A percentile compares a stretch with the other conserved stretches of the same genome.
phyloP scores from a whole-genome alignment of 2,888 invertebrate genomes.

The Clusia tigrina region DNA sequence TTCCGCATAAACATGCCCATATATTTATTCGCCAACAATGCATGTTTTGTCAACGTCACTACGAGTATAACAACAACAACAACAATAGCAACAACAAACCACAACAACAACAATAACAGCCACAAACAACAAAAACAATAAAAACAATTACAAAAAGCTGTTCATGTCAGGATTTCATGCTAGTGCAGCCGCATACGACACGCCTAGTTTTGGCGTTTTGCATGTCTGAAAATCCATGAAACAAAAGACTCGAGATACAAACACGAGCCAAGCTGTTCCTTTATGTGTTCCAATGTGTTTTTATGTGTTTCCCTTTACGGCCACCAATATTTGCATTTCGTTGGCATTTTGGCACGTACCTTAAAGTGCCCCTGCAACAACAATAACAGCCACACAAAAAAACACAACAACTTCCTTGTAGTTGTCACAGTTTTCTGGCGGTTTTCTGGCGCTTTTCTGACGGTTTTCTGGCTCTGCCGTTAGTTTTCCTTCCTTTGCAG shows the following conservation, averaged over 20 bases:
- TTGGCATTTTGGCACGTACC: background rate
- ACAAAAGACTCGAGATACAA: conserved; percentile 4
- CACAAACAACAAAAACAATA: background rate
- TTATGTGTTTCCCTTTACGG: background rate
- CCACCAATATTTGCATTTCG: background rate
- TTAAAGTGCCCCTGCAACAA: too few relatives aligned
- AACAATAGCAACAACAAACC: background rate
- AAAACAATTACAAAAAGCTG: background rate
- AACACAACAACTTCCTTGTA: conserved; percentile 3
- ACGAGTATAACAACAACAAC: too few relatives aligned
- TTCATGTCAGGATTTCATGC: background rate
- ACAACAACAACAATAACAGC: background rate
- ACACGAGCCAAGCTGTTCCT: background rate
- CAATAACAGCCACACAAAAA: too few relatives aligned
- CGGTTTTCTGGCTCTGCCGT: background rate
- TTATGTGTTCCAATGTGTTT: background rate
- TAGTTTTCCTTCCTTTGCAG: background rate
- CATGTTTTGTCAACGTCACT: background rate
- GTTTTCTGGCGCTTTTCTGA: background rate
- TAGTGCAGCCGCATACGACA: background rate
- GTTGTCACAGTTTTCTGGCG: background rate
- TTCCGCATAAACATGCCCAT: background rate
- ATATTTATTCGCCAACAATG: background rate
- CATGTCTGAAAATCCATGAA: background rate
- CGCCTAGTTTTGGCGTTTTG: background rate